Conservation (phyloP, 2,113 vertebrate genomes). For the Orthonyx spaldingii region DNA sequence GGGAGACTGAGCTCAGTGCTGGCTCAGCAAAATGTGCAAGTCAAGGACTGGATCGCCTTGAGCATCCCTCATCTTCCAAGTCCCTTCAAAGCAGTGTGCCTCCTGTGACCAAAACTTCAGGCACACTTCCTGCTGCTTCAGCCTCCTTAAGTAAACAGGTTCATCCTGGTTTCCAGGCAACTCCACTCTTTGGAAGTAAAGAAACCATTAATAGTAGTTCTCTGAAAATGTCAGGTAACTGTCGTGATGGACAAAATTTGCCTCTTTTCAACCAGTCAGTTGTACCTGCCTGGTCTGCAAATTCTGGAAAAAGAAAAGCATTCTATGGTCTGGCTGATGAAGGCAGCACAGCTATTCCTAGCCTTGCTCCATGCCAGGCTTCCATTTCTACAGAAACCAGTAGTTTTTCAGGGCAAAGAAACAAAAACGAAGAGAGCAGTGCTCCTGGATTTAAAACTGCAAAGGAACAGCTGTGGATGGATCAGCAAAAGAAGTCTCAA, state of each 20-base stretch:
- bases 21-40: background rate
- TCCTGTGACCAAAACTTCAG: background rate
- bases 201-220: background rate
- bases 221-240: background rate
- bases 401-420: background rate
- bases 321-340: slow-evolving; percentile 48
- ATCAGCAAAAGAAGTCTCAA: slow-evolving; percentile 84
- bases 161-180: background rate
- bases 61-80: background rate
- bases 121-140: background rate
- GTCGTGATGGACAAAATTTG: background rate
- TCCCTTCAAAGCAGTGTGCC: background rate
- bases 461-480: slow-evolving; percentile 83
- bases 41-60: background rate
- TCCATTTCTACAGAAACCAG: background rate
- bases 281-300: background rate
- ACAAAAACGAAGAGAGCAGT: slow-evolving; percentile 55
- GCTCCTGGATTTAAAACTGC: slow-evolving; percentile 83
- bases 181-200: slow-evolving; percentile 51
- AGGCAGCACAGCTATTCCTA: background rate
- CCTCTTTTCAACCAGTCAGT: background rate
- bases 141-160: background rate
- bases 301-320: slow-evolving; percentile 48
- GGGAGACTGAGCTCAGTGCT: background rate
- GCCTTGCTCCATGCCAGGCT: background rate